A percentile compares a stretch with the other conserved stretches of the same genome.
phyloP scores from a whole-genome alignment of 2,113 vertebrate genomes.

The Cercocebus atys region DNA sequence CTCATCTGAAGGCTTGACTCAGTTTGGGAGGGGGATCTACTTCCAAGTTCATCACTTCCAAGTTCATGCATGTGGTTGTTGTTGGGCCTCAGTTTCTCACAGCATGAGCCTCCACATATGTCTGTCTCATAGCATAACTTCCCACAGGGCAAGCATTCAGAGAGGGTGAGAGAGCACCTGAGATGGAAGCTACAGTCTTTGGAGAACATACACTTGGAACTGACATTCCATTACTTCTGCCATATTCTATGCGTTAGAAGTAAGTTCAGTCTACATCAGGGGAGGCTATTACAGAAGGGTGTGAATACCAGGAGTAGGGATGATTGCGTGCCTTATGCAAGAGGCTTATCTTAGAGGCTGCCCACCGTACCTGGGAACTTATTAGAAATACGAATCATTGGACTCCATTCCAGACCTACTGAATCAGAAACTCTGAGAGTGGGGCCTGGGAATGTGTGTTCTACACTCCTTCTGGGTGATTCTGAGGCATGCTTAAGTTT shows the following conservation, averaged over 20 bases:
- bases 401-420: neutral
- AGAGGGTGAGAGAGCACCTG: neutral
- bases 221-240: neutral
- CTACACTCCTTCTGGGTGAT: neutral
- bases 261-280: neutral
- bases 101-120: neutral
- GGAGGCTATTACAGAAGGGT: neutral
- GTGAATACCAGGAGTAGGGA: neutral
- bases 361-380: neutral
- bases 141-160: neutral
- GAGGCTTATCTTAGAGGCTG: neutral
- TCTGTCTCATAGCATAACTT: neutral
- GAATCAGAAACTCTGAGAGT: neutral
- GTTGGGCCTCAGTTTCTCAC: neutral
- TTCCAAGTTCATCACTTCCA: neutral
- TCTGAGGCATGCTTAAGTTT: neutral
- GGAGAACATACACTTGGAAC: neutral
- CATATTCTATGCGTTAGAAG: neutral
- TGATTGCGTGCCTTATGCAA: neutral
- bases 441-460: neutral
- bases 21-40: neutral
- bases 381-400: neutral
- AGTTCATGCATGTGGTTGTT: neutral
- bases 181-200: neutral
- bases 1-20: neutral